Conservation (phyloP, 2,113 vertebrate species). For the Notothenia coriiceps region DNA sequence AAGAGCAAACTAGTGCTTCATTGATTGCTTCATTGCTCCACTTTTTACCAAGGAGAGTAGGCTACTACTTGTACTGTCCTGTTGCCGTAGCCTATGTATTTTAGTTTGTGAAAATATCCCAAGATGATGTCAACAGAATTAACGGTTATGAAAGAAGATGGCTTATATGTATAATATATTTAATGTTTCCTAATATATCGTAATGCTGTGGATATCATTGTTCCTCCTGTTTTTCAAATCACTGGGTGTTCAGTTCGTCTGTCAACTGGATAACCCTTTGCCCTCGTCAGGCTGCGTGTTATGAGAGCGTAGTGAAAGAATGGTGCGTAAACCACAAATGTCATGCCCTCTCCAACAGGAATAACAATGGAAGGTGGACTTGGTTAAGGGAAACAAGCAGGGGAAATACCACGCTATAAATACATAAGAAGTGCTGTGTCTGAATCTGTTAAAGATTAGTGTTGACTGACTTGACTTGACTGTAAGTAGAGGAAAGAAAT, state of each 20-base stretch:
- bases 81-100: no score
- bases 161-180: not conserved
- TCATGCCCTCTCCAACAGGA: constrained; percentile 50
- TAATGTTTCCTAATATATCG: not conserved
- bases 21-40: not conserved
- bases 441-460: constrained; percentile 47
- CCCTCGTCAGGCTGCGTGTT: constrained; percentile 58
- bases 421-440: constrained; percentile 37
- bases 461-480: constrained; percentile 59
- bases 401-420: constrained; percentile 74
- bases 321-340: constrained; percentile 46
- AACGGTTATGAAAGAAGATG: no score
- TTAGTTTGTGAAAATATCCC: no score
- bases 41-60: not conserved
- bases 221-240: constrained; percentile 15
- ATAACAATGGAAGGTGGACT: constrained; percentile 74
- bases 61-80: not conserved
- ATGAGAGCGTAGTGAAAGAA: constrained; percentile 56
- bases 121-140: no score
- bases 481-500: constrained; percentile 43
- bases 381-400: constrained; percentile 57
- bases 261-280: constrained; percentile 63
- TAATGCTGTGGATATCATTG: not conserved
- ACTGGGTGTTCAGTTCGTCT: constrained; percentile 31
- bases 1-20: not conserved